phyloP scores from a whole-genome alignment of 2,888 invertebrate genomes.

The Diadromus collaris region DNA sequence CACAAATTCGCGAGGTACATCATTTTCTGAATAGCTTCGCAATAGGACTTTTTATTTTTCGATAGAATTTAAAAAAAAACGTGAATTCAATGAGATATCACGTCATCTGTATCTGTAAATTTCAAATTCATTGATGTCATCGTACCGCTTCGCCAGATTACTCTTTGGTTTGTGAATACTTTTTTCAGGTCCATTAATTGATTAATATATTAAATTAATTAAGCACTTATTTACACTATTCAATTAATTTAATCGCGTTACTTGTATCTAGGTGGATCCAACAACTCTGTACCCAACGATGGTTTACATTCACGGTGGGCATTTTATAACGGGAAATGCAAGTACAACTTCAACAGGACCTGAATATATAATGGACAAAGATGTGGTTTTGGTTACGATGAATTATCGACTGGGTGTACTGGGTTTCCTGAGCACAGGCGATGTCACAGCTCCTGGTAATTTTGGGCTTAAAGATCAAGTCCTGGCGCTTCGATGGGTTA shows the following conservation, averaged over 20 bases:
- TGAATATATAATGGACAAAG: conserved; percentile 66
- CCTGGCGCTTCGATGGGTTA: conserved; percentile 65
- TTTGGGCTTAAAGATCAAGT: conserved; percentile 68
- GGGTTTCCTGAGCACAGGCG: conserved; percentile 67
- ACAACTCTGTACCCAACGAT: conserved; percentile 62
- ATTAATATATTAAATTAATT: not conserved
- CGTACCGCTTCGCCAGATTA: not conserved
- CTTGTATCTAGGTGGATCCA: conserved; percentile 44
- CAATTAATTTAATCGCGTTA: not conserved
- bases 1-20: not conserved
- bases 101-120: not conserved
- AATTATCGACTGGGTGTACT: conserved; percentile 69
- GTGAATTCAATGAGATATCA: not conserved
- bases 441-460: conserved; percentile 65
- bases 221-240: no score
- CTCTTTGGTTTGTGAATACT: not conserved
- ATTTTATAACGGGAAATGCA: conserved; percentile 55
- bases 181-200: no score
- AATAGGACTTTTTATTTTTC: not conserved
- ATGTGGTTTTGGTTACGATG: conserved; percentile 65
- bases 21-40: not conserved
- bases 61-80: not conserved
- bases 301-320: conserved; percentile 67
- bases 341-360: conserved; percentile 55
- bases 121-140: not conserved